Percentiles rank a stretch among this genome's conserved stretches.
Conservation (phyloP, 1,140 invertebrate genomes). For the Limonius californicus region DNA sequence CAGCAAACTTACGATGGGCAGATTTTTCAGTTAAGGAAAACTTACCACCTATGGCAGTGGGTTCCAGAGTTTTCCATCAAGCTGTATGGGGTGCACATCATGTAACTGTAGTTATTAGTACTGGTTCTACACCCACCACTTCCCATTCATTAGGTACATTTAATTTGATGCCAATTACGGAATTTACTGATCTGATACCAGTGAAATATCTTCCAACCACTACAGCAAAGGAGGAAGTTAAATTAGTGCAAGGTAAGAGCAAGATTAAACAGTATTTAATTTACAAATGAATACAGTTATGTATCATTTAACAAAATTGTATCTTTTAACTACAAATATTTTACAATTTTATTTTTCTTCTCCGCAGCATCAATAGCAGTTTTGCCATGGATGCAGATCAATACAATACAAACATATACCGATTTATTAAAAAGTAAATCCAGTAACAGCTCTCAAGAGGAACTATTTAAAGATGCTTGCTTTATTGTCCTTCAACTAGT, state of each 20-base stretch:
- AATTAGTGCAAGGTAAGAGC: slow-evolving; percentile 60
- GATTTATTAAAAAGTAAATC: slow-evolving; percentile 50
- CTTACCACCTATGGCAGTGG: slow-evolving; percentile 55
- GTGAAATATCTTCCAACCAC: slow-evolving; percentile 54
- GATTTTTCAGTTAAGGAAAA: slow-evolving; percentile 62
- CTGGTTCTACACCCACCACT: slow-evolving; percentile 47
- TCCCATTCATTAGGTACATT: slow-evolving; percentile 53
- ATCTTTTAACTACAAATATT: background rate
- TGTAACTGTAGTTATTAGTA: slow-evolving; percentile 67
- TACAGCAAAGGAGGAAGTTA: slow-evolving; percentile 48
- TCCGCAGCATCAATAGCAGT: slow-evolving; percentile 70
- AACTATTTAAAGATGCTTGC: slow-evolving; percentile 47
- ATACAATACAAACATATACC: slow-evolving; percentile 64
- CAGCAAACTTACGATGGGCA: slow-evolving; percentile 62
- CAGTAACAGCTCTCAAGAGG: slow-evolving; percentile 42
- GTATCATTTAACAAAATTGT: too few species aligned
- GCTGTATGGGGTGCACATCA: slow-evolving; percentile 66
- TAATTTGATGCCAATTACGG: slow-evolving; percentile 66
- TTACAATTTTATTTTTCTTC: slow-evolving; percentile 21
- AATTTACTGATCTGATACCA: slow-evolving; percentile 73
- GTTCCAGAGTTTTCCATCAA: slow-evolving; percentile 66
- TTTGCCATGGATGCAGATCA: slow-evolving; percentile 63
- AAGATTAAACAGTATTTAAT: background rate
- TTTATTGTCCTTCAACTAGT: slow-evolving; percentile 78
- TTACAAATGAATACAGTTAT: background rate